Conservation (phyloP, 1,140 invertebrate genomes). For the Drosophila ohnishii region DNA sequence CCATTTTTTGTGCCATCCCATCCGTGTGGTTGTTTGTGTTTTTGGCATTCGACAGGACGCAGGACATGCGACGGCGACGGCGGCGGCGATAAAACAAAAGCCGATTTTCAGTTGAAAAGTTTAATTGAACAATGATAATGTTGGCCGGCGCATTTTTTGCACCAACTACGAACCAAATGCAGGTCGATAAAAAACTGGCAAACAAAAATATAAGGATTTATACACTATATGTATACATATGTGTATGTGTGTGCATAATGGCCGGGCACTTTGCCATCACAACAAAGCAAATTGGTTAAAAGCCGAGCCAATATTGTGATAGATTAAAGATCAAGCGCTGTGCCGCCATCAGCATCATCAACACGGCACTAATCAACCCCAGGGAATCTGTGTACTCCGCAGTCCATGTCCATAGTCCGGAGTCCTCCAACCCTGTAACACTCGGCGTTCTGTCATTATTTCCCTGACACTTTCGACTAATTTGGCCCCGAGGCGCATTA, state of each 20-base stretch:
- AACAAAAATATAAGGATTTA: conserved; percentile 52
- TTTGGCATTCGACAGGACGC: conserved; percentile 64
- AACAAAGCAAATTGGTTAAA: conserved; percentile 57
- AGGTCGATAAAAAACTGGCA: conserved; percentile 37
- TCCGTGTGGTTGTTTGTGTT: conserved; percentile 55
- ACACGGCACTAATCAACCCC: conserved; percentile 32
- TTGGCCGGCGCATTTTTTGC: conserved; percentile 37
- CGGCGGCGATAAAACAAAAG: conserved; percentile 74
- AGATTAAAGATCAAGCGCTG: conserved; percentile 33
- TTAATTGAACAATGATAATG: conserved; percentile 81
- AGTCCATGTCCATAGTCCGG: background rate
- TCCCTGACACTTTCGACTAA: conserved; percentile 42
- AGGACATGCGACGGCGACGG: conserved; percentile 29
- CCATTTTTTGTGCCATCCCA: conserved; percentile 29
- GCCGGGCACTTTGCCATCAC: conserved; percentile 49
- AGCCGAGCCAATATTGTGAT: conserved; percentile 50
- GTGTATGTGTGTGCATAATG: conserved; percentile 27
- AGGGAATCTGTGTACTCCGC: background rate
- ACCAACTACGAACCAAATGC: conserved; percentile 50
- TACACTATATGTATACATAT: conserved; percentile 19
- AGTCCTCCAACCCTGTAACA: conserved; percentile 17
- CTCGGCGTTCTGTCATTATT: conserved; percentile 54
- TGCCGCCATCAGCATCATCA: conserved; percentile 18
- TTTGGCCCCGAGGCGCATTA: conserved; percentile 54
- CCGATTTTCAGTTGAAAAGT: conserved; percentile 81